phyloP scores from a whole-genome alignment of 2,797 vertebrate species.

The Helostoma temminkii region DNA sequence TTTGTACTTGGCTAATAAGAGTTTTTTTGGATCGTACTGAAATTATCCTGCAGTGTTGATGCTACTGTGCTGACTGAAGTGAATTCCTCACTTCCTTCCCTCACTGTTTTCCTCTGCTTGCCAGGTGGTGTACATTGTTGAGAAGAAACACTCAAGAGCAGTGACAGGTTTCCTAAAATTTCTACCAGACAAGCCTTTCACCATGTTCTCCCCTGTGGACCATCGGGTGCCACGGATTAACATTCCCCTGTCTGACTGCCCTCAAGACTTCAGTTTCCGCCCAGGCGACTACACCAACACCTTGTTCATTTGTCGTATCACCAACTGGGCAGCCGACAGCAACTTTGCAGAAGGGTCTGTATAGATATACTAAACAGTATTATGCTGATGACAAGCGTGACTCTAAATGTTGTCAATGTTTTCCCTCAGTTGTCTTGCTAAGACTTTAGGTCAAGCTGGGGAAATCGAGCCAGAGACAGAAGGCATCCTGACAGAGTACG shows the following conservation, averaged over 20 bases:
- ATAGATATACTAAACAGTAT: too few species aligned
- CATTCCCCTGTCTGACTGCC: slow-evolving; percentile 90
- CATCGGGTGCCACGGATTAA: slow-evolving; percentile 95
- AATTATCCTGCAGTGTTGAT: background rate
- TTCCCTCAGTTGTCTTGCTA: slow-evolving; percentile 87
- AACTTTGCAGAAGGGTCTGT: slow-evolving; percentile 95
- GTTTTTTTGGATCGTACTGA: background rate
- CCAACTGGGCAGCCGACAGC: slow-evolving; percentile 91
- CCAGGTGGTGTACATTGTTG: slow-evolving; percentile 94
- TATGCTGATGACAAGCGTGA: background rate
- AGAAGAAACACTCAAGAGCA: slow-evolving; percentile 95
- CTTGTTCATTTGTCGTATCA: slow-evolving; percentile 94
- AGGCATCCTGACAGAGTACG: slow-evolving; percentile 93
- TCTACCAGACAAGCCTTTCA: slow-evolving; percentile 91
- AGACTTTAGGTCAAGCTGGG: slow-evolving; percentile 94
- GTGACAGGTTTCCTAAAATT: slow-evolving; percentile 93
- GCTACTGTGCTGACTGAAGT: background rate
- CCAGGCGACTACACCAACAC: slow-evolving; percentile 89
- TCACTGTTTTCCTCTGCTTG: slow-evolving; percentile 6
- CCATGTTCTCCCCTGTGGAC: slow-evolving; percentile 95
- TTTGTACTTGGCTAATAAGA: too few species aligned
- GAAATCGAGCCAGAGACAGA: slow-evolving; percentile 98
- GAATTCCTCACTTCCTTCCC: background rate
- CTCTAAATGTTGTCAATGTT: background rate
- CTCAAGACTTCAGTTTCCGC: slow-evolving; percentile 86